Percentiles rank a stretch among this genome's conserved stretches.
Evolutionary conservation across 2,113 vertebrate species (phyloP).

Genomic region (Poicephalus meyeri): DNA sequence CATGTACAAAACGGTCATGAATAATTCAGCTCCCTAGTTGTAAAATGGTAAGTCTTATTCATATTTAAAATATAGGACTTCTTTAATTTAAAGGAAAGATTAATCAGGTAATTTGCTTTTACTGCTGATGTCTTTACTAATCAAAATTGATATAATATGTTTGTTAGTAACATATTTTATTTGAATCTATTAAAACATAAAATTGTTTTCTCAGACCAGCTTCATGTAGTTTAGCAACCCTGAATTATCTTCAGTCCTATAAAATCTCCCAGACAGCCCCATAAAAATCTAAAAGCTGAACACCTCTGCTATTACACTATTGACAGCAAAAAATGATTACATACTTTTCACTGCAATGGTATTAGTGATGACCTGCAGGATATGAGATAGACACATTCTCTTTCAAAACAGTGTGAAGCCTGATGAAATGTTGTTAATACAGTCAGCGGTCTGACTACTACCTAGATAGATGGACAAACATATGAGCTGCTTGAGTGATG

Average conservation of each 20-base stretch:
- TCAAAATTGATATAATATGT: not conserved
- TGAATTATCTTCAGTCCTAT: not conserved
- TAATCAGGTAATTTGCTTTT: not conserved
- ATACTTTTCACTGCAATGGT: not conserved
- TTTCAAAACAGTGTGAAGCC: not conserved
- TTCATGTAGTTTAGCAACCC: not conserved
- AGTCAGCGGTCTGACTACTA: not conserved
- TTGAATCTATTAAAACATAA: not conserved
- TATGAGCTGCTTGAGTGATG: not conserved
- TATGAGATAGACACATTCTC: constrained; percentile 1
- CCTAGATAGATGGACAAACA: not conserved
- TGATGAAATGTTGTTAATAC: not conserved
- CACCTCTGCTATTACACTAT: not conserved
- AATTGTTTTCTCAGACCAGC: not conserved
- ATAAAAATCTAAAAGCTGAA: not conserved
- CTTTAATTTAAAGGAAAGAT: not conserved
- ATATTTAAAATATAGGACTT: not conserved
- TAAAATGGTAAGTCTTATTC: not conserved
- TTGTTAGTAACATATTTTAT: not conserved
- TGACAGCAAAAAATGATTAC: constrained; percentile 25
- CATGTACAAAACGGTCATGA: not conserved
- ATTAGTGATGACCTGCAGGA: constrained; percentile 3
- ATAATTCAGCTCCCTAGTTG: not conserved
- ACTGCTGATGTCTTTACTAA: not conserved
- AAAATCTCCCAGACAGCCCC: not conserved